These are phyloP conservation scores for Anguilla pacifica DNA, from an alignment of 2,797 vertebrate genomes.

Conservation along the genomic window DNA sequence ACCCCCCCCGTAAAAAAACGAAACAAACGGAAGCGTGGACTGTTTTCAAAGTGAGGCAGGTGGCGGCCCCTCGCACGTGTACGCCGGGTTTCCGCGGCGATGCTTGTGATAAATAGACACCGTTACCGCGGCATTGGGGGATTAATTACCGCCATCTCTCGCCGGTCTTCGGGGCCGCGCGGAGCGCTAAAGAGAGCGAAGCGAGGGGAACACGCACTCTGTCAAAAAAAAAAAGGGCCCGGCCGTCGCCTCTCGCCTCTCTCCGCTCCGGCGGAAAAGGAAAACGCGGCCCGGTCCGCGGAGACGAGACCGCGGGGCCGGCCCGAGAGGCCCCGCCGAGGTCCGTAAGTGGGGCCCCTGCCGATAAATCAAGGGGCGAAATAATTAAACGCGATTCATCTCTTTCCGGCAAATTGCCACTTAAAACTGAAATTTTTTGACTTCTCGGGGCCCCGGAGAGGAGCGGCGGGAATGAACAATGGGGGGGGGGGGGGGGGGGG, in stretches of 20 bases:
- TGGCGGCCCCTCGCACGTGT: too few relatives aligned
- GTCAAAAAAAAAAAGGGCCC: constrained; percentile 37
- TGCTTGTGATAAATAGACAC: constrained; percentile 75
- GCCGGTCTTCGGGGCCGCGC: constrained; percentile 58
- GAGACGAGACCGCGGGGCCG: constrained; percentile 54
- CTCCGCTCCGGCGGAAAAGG: constrained; percentile 23
- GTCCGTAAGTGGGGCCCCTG: constrained; percentile 59
- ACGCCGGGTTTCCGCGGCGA: constrained; percentile 62
- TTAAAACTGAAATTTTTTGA: constrained; percentile 55
- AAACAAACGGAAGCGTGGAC: constrained; percentile 70
- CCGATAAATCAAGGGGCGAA: constrained; percentile 49
- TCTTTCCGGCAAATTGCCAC: constrained; percentile 58
- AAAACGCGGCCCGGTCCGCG: constrained; percentile 45
- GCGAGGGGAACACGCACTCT: constrained; percentile 44
- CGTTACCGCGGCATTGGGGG: constrained; percentile 67
- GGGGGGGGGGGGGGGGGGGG: constrained; percentile 13
- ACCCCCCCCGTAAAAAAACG: background rate
- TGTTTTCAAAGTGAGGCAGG: constrained; percentile 68
- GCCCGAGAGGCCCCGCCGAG: constrained; percentile 52
- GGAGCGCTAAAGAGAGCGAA: constrained; percentile 58
- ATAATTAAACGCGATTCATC: constrained; percentile 57
- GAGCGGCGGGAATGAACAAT: background rate
- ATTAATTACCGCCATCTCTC: constrained; percentile 79
- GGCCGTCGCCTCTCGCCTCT: constrained; percentile 10
- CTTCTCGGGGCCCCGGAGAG: constrained; percentile 36